Percentiles rank a stretch among this genome's conserved stretches.
phyloP scores from a whole-genome alignment of 2,888 invertebrate genomes.

The Ophioninae sp. region DNA sequence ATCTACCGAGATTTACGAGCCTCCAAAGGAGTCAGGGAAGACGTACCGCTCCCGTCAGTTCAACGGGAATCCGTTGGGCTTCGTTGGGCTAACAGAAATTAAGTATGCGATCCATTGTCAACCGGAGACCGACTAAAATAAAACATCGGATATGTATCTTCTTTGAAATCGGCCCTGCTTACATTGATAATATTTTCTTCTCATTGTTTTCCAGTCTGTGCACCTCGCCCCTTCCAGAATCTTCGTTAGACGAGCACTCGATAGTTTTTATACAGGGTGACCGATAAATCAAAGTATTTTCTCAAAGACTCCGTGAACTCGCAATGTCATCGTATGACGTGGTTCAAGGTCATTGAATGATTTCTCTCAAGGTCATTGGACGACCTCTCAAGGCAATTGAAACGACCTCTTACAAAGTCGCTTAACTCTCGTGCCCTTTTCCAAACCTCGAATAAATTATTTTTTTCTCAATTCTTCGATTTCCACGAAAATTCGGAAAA shows the following conservation, averaged over 20 bases:
- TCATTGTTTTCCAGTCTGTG: conserved; percentile 37
- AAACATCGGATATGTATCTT: background rate
- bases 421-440: no score
- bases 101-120: background rate
- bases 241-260: conserved; percentile 15
- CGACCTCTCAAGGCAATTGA: no score
- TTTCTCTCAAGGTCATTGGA: no score
- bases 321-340: no score
- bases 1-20: conserved; percentile 18
- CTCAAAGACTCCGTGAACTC: no score
- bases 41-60: background rate
- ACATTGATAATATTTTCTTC: conserved; percentile 28
- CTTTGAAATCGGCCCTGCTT: background rate
- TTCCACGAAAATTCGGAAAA: no score
- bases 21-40: conserved; percentile 1
- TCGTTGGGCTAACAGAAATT: background rate
- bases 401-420: no score
- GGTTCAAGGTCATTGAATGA: no score
- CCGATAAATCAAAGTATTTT: no score
- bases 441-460: no score
- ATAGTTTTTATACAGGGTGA: background rate
- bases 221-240: background rate
- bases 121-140: background rate
- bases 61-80: background rate
- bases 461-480: no score